phyloP scores from a whole-genome alignment of 2,888 invertebrate genomes.

The Eupithecia subfuscata region DNA sequence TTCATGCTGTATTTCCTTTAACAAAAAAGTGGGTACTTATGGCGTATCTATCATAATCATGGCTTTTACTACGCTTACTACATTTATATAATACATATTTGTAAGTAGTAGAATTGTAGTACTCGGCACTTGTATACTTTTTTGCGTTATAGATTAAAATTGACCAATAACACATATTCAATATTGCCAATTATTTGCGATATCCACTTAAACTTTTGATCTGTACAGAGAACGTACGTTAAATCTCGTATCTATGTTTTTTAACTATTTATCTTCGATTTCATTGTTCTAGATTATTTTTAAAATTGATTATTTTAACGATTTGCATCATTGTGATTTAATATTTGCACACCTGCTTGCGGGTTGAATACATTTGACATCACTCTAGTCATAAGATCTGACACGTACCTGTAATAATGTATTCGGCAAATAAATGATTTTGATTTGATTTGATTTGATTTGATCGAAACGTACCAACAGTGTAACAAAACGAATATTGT shows the following conservation, averaged over 20 bases:
- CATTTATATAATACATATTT: neutral
- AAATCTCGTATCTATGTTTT: too few species aligned
- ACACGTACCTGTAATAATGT: too few species aligned
- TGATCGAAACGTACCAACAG: neutral
- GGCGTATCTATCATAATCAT: neutral
- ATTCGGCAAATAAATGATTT: too few species aligned
- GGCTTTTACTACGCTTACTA: neutral
- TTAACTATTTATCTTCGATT: too few species aligned
- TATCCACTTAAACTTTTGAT: neutral
- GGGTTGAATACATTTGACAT: too few species aligned
- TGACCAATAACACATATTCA: neutral
- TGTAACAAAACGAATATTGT: neutral
- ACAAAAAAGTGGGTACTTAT: neutral
- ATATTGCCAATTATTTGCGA: neutral
- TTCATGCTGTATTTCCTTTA: neutral
- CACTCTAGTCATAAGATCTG: too few species aligned
- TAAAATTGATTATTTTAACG: too few species aligned
- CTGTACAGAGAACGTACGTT: neutral
- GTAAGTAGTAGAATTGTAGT: neutral
- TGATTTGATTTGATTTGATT: too few species aligned
- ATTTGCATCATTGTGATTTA: too few species aligned
- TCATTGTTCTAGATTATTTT: too few species aligned
- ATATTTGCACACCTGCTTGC: too few species aligned
- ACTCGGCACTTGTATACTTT: neutral
- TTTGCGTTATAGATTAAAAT: neutral